Evolutionary conservation across 2,888 invertebrate genomes (phyloP).

Genomic region (Lasioglossum oenotherae): DNA sequence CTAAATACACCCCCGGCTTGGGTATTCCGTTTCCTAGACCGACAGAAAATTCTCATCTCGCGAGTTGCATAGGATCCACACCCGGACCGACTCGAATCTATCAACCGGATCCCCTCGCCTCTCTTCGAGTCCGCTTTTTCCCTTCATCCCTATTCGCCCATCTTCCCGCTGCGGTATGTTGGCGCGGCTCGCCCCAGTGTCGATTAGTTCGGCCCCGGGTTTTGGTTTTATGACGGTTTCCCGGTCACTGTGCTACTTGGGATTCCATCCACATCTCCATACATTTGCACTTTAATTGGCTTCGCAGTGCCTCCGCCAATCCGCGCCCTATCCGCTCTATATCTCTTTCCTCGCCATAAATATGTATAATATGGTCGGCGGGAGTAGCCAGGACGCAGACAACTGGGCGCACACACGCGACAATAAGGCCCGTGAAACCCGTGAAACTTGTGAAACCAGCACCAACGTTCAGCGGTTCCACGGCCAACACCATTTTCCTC

Average conservation of each 20-base stretch:
- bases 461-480: constrained; percentile 16
- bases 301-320: constrained; percentile 61
- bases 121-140: background rate
- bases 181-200: constrained; percentile 43
- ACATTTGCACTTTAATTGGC: constrained; percentile 83
- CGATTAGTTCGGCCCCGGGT: constrained; percentile 61
- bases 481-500: constrained; percentile 64
- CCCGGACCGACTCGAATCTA: constrained; percentile 15
- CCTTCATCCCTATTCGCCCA: background rate
- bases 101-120: background rate
- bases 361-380: constrained; percentile 68
- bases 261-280: constrained; percentile 81
- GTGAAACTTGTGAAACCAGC: background rate
- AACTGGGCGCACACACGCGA: constrained; percentile 3
- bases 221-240: constrained; percentile 75
- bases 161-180: background rate
- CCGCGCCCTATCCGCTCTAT: constrained; percentile 42
- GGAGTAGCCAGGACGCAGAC: background rate
- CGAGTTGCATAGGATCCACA: background rate
- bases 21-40: background rate
- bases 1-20: background rate
- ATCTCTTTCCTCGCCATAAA: constrained; percentile 68
- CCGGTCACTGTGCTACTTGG: constrained; percentile 78
- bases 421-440: constrained; percentile 19
- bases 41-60: constrained; percentile 27